These are phyloP conservation scores for Scrobipalpa atriplicella DNA, from an alignment of 2,888 invertebrate genomes.

Conservation along the genomic window DNA sequence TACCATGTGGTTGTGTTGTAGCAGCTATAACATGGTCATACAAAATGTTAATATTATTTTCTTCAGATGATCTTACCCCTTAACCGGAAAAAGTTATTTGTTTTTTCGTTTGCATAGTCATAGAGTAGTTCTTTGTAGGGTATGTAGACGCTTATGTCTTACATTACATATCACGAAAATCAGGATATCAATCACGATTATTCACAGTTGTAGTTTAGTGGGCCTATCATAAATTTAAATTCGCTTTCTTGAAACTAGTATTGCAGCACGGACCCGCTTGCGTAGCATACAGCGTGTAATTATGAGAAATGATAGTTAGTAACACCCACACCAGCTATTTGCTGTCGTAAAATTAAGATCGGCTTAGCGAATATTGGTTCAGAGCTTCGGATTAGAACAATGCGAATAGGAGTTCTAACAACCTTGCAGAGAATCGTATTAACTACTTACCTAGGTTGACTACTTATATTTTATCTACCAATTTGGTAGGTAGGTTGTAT, in stretches of 20 bases:
- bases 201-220: slow-evolving; percentile 23
- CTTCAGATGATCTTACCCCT: no score
- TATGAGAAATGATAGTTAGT: slow-evolving; percentile 28
- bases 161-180: slow-evolving; percentile 17
- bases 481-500: no score
- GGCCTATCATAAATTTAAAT: slow-evolving; percentile 21
- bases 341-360: slow-evolving; percentile 2
- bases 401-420: no score
- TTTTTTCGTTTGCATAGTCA: no score
- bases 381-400: no score
- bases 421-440: no score
- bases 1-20: no score
- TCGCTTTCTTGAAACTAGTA: slow-evolving; percentile 18
- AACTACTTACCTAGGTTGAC: no score
- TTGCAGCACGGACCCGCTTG: slow-evolving; percentile 16
- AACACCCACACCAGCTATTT: slow-evolving; percentile 17
- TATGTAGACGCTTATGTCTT: neutral
- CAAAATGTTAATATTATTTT: no score
- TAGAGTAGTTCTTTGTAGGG: neutral
- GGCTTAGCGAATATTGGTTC: neutral
- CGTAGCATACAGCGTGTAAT: slow-evolving; percentile 22
- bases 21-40: no score
- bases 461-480: no score
- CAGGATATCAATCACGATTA: slow-evolving; percentile 21
- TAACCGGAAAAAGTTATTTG: no score